These are phyloP conservation scores for Orchesella flavescens DNA, from an alignment of 2,888 invertebrate species.

Conservation along the genomic window DNA sequence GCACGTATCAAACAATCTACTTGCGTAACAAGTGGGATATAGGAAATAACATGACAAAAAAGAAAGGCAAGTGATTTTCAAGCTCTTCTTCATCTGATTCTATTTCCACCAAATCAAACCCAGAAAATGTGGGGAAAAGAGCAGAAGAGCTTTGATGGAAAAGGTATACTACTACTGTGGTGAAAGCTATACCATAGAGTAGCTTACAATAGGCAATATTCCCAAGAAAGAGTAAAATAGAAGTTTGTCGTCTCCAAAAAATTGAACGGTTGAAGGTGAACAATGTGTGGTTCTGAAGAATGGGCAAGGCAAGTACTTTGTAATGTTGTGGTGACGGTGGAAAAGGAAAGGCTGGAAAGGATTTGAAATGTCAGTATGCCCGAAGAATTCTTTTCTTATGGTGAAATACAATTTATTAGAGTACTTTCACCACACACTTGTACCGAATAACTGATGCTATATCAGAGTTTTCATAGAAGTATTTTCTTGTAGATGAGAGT, in stretches of 20 bases:
- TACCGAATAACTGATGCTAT: neutral
- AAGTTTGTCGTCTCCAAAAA: neutral
- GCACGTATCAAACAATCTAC: too few relatives aligned
- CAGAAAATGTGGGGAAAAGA: neutral
- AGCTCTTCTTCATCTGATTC: neutral
- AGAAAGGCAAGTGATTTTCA: neutral
- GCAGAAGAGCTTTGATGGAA: neutral
- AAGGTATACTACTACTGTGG: too few relatives aligned
- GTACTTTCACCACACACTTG: conserved; percentile 29
- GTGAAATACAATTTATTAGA: conserved; percentile 53
- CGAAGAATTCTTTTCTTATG: conserved; percentile 2
- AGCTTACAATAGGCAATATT: too few relatives aligned
- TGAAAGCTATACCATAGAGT: too few relatives aligned
- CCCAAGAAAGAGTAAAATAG: neutral
- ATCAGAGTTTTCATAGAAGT: too few relatives aligned
- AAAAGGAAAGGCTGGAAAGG: conserved; percentile 28
- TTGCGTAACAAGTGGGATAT: neutral
- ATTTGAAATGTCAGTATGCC: conserved; percentile 36
- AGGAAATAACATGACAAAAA: neutral
- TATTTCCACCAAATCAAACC: conserved; percentile 8
- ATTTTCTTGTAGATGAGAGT: too few relatives aligned
- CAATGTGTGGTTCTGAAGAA: neutral
- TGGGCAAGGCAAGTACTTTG: neutral
- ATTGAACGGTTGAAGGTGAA: conserved; percentile 21
- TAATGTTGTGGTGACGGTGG: conserved; percentile 4